Percentiles rank a stretch among this genome's conserved stretches.
These are phyloP conservation scores for Lycaena phlaeas DNA, from an alignment of 2,888 invertebrate genomes.

Conservation along the genomic window DNA sequence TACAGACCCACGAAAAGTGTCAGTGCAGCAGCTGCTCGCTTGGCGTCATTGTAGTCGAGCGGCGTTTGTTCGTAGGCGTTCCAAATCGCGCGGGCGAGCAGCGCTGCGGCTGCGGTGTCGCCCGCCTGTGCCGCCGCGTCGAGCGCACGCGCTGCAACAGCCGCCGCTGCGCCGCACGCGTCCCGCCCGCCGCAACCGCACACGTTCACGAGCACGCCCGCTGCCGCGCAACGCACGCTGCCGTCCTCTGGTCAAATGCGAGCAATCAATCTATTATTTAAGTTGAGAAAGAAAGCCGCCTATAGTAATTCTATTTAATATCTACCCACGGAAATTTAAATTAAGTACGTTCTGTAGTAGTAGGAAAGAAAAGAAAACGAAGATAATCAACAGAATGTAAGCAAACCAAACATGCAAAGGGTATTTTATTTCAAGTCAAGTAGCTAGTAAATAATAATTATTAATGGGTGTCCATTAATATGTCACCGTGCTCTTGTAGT, in stretches of 20 bases:
- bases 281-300: too few relatives aligned
- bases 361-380: too few relatives aligned
- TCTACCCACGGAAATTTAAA: too few relatives aligned
- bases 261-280: too few relatives aligned
- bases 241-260: neutral
- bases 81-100: slow-evolving; percentile 40
- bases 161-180: slow-evolving; percentile 23
- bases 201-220: slow-evolving; percentile 44
- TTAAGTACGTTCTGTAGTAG: too few relatives aligned
- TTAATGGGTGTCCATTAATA: too few relatives aligned
- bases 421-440: too few relatives aligned
- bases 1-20: slow-evolving; percentile 17
- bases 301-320: too few relatives aligned
- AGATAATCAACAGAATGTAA: too few relatives aligned
- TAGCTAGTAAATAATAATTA: too few relatives aligned
- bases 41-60: slow-evolving; percentile 31
- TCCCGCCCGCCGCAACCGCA: slow-evolving; percentile 33
- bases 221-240: slow-evolving; percentile 77
- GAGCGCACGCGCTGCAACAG: slow-evolving; percentile 51
- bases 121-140: slow-evolving; percentile 36
- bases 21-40: slow-evolving; percentile 36
- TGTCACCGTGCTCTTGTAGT: slow-evolving; percentile 69
- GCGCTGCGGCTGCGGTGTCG: slow-evolving; percentile 32
- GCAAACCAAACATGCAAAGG: too few relatives aligned
- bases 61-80: slow-evolving; percentile 40